These are phyloP conservation scores for Oryzias javanicus DNA, from an alignment of 2,113 vertebrate genomes.

Conservation along the genomic window DNA sequence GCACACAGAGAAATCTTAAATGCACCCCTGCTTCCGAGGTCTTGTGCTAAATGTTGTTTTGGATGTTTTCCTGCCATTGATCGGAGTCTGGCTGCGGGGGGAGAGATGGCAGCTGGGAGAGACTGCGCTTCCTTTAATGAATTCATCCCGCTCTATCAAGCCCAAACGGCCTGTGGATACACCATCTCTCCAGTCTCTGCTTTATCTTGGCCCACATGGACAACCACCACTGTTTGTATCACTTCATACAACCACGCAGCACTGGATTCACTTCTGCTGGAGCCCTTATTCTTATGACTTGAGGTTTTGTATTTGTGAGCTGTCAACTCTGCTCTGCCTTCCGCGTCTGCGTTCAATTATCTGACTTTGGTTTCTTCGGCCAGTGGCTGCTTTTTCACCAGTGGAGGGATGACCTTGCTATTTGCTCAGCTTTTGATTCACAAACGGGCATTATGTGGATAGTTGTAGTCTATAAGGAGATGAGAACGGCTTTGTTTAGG, in stretches of 20 bases:
- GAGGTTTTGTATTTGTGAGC: constrained; percentile 48
- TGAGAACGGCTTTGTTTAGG: constrained; percentile 38
- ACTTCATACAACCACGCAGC: constrained; percentile 36
- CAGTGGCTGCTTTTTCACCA: constrained; percentile 36
- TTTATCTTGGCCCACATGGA: constrained; percentile 62
- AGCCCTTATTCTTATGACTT: constrained; percentile 50
- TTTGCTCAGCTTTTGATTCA: constrained; percentile 42
- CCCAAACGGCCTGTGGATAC: constrained; percentile 77
- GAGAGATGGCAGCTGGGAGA: constrained; percentile 77
- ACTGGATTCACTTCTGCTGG: constrained; percentile 42
- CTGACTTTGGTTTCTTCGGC: constrained; percentile 22
- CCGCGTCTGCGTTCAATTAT: constrained; percentile 46
- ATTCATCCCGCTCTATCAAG: constrained; percentile 76
- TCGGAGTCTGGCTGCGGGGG: constrained; percentile 80
- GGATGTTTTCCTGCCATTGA: constrained; percentile 81
- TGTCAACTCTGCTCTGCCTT: constrained; percentile 42
- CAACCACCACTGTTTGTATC: constrained; percentile 46
- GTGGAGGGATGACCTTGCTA: constrained; percentile 51
- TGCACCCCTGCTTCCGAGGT: constrained; percentile 74
- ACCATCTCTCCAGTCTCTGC: constrained; percentile 52
- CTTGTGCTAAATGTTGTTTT: constrained; percentile 81
- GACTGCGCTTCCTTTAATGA: constrained; percentile 74
- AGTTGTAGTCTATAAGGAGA: constrained; percentile 27
- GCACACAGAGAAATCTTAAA: constrained; percentile 75
- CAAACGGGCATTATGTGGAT: constrained; percentile 37